A percentile compares a stretch with the other conserved stretches of the same genome.
Evolutionary conservation across 2,797 vertebrate genomes (phyloP).

Genomic region (Anas georgica): DNA sequence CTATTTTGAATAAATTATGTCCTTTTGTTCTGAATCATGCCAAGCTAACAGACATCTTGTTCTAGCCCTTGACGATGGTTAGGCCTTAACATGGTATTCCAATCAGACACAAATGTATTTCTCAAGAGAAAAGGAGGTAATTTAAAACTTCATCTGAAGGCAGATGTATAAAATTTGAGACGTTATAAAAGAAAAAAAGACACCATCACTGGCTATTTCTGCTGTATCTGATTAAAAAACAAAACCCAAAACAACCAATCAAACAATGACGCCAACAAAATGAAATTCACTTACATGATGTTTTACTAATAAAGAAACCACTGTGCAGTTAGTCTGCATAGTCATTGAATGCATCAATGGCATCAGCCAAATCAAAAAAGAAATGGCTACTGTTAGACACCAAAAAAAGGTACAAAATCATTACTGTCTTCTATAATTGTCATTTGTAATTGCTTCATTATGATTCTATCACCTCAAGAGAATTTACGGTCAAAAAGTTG

Average conservation of each 20-base stretch:
- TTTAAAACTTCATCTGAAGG: not conserved
- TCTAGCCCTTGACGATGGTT: not conserved
- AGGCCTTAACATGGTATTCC: not conserved
- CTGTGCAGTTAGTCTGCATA: not conserved
- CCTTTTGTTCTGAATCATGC: not conserved
- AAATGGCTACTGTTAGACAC: not conserved
- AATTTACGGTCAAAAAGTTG: not conserved
- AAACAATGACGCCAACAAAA: not conserved
- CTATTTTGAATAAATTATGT: not conserved
- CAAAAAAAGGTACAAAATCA: not conserved
- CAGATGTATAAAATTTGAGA: not conserved
- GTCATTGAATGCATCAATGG: not conserved
- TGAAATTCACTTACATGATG: not conserved
- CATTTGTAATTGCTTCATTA: not conserved
- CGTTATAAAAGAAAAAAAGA: not conserved
- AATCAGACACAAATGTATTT: not conserved
- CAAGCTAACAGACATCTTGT: not conserved
- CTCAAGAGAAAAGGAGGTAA: not conserved
- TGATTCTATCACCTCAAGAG: not conserved
- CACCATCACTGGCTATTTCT: not conserved
- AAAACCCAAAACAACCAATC: not conserved
- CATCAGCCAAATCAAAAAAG: not conserved
- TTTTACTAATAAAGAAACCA: not conserved
- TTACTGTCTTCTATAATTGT: not conserved
- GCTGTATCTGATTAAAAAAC: not conserved